Evolutionary conservation across 2,888 invertebrate genomes (phyloP).

Genomic region (Acleris sparsana): DNA sequence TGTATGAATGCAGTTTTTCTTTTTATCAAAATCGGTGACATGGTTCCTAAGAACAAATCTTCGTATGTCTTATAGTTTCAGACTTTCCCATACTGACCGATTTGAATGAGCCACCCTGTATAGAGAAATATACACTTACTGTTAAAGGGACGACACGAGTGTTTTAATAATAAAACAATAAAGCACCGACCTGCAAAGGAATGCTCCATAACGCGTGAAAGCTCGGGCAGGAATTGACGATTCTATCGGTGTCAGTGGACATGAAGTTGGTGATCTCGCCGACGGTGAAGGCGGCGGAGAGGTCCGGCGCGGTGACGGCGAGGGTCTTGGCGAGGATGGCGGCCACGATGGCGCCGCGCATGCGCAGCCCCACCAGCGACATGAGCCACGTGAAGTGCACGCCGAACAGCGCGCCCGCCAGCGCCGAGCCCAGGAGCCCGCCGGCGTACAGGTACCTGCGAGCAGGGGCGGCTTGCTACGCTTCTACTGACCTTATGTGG

Average conservation of each 20-base stretch:
- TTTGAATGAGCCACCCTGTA: too few species aligned
- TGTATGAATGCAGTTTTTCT: too few species aligned
- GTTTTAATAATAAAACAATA: too few species aligned
- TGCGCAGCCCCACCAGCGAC: conserved; percentile 92
- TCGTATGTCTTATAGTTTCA: too few species aligned
- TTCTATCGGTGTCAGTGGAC: conserved; percentile 97
- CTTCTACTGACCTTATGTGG: too few species aligned
- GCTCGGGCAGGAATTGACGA: conserved; percentile 97
- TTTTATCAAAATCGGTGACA: too few species aligned
- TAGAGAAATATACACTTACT: too few species aligned
- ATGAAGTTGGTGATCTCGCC: conserved; percentile 98
- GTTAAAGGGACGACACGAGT: too few species aligned
- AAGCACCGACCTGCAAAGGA: conserved; percentile 89
- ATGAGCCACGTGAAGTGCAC: conserved; percentile 96
- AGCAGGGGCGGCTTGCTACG: not conserved
- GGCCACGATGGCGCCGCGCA: conserved; percentile 92
- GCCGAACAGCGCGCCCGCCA: conserved; percentile 87
- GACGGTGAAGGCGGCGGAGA: conserved; percentile 78
- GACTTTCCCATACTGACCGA: too few species aligned
- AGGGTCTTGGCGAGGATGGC: conserved; percentile 85
- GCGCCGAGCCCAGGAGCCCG: conserved; percentile 77
- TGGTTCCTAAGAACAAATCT: too few species aligned
- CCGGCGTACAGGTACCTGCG: conserved; percentile 68
- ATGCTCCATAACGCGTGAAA: conserved; percentile 99
- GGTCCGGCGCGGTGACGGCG: conserved; percentile 75